A percentile compares a stretch with the other conserved stretches of the same genome.
Evolutionary conservation across 2,113 vertebrate genomes (phyloP).

Genomic region (Vombatus ursinus): DNA sequence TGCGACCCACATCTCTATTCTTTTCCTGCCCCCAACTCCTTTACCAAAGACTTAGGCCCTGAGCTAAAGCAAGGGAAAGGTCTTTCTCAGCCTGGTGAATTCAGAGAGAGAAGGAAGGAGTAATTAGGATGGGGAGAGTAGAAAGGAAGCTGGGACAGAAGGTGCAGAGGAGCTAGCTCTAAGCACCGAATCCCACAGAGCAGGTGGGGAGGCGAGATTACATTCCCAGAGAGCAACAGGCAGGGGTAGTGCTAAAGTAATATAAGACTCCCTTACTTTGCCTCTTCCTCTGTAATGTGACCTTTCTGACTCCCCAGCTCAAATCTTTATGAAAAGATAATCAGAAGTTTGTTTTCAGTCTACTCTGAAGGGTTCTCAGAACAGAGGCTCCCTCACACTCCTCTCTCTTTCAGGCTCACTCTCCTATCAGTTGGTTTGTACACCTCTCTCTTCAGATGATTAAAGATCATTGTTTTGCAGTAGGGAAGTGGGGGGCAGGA

Average conservation of each 20-base stretch:
- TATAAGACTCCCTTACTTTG: conserved; percentile 64
- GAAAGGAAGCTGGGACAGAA: not conserved
- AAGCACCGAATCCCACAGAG: not conserved
- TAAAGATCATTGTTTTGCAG: not conserved
- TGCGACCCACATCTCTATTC: not conserved
- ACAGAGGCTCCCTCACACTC: not conserved
- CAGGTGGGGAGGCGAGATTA: conserved; percentile 65
- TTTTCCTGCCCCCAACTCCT: not conserved
- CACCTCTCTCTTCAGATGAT: not conserved
- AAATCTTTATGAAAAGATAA: conserved; percentile 64
- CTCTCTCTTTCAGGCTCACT: not conserved
- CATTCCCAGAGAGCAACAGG: conserved; percentile 68
- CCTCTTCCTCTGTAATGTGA: conserved; percentile 71
- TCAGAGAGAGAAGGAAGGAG: not conserved
- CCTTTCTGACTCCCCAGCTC: conserved; percentile 72
- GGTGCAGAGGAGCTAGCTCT: not conserved
- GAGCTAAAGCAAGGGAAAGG: not conserved
- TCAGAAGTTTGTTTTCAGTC: conserved; percentile 62
- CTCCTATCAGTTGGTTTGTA: too few relatives aligned
- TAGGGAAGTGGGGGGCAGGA: not conserved
- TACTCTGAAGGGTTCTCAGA: conserved; percentile 56
- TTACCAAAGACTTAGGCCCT: not conserved
- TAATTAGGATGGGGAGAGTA: not conserved
- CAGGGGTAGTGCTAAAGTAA: conserved; percentile 75
- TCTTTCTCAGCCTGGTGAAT: not conserved